Conservation (phyloP, 2,113 vertebrate species). For the Festucalex cinctus region DNA sequence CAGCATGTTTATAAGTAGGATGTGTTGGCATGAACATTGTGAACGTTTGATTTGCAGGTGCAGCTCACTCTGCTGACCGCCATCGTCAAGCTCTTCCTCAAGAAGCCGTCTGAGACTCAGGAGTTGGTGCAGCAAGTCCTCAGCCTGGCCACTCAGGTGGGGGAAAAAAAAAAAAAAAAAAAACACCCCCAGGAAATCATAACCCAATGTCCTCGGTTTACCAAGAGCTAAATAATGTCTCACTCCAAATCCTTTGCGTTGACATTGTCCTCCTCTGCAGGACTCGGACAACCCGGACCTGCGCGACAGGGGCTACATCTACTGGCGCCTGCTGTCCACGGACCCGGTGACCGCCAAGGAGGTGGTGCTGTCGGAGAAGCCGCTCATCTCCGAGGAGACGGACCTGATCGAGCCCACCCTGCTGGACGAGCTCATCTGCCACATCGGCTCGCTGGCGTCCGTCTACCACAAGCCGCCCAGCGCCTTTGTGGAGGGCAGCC, state of each 20-base stretch:
- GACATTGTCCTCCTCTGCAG: constrained; percentile 55
- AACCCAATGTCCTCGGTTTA: too few relatives aligned
- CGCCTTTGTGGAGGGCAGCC: constrained; percentile 97
- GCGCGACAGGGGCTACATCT: constrained; percentile 97
- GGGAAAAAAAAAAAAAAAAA: too few relatives aligned
- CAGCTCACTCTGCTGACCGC: constrained; percentile 93
- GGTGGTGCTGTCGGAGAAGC: constrained; percentile 95
- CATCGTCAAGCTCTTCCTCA: constrained; percentile 94
- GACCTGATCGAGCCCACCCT: constrained; percentile 95
- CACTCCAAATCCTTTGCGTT: fast-evolving
- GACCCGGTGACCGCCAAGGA: constrained; percentile 98
- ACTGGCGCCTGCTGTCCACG: constrained; percentile 96
- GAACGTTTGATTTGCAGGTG: constrained; percentile 70
- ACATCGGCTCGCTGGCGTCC: constrained; percentile 93
- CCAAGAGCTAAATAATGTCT: too few relatives aligned
- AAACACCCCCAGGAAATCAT: not conserved
- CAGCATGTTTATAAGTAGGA: not conserved
- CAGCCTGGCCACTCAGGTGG: constrained; percentile 95
- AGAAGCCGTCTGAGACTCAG: constrained; percentile 96
- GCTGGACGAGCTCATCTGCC: constrained; percentile 94
- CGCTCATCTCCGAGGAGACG: constrained; percentile 94
- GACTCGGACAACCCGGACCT: constrained; percentile 98
- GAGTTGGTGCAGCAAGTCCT: constrained; percentile 95
- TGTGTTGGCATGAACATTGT: not conserved
- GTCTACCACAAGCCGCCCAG: constrained; percentile 98